Conservation (phyloP, 2,797 vertebrate genomes). For the Microctenopoma lineatum region DNA sequence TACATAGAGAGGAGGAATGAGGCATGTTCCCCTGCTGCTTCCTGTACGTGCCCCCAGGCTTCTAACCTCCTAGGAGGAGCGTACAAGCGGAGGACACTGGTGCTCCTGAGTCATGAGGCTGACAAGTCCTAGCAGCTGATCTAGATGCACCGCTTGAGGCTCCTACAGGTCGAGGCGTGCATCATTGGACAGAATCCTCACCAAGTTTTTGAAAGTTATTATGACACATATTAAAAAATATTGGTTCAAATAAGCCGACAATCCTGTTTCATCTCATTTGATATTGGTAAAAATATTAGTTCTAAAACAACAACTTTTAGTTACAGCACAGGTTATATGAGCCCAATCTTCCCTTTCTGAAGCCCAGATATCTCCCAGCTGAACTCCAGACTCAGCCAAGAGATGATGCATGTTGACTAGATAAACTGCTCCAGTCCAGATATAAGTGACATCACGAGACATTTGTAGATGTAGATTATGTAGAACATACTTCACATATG, state of each 20-base stretch:
- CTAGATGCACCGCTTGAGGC: not conserved
- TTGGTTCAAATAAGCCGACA: too few relatives aligned
- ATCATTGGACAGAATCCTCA: not conserved
- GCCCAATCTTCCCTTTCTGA: not conserved
- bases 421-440: too few relatives aligned
- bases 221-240: not conserved
- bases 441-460: too few relatives aligned
- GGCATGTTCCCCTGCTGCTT: conserved; percentile 26
- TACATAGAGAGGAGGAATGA: conserved; percentile 15
- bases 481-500: too few relatives aligned
- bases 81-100: not conserved
- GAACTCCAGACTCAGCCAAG: too few relatives aligned
- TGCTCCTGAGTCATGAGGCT: conserved; percentile 11
- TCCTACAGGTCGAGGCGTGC: not conserved
- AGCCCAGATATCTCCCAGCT: not conserved
- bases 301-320: too few relatives aligned
- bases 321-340: not conserved
- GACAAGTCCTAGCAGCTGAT: conserved; percentile 29
- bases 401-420: too few relatives aligned
- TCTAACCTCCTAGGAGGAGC: conserved; percentile 6
- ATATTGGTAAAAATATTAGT: too few relatives aligned
- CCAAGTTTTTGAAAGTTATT: not conserved
- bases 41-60: conserved; percentile 8
- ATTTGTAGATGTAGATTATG: too few relatives aligned
- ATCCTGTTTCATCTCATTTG: not conserved